Evolutionary conservation across 2,888 invertebrate species (phyloP).

Genomic region (Lobophora halterata): DNA sequence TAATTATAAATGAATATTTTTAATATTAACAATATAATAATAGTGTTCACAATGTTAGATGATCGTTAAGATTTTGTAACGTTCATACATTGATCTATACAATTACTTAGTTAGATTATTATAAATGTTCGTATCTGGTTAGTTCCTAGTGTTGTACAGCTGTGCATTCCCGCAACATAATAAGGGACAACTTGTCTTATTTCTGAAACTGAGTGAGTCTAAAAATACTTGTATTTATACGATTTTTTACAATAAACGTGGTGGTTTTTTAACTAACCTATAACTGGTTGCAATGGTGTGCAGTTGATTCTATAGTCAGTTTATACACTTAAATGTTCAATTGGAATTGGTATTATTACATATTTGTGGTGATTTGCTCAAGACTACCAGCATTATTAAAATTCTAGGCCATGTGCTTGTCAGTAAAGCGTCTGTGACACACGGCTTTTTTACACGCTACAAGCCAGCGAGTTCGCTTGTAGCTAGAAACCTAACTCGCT

Average conservation of each 20-base stretch:
- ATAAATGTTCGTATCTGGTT: no score
- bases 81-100: conserved; percentile 13
- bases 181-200: no score
- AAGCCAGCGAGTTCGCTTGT: no score
- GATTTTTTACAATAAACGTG: no score
- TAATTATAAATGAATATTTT: conserved; percentile 49
- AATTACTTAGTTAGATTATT: conserved; percentile 5
- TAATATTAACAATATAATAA: conserved; percentile 58
- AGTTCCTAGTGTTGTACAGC: no score
- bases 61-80: conserved; percentile 48
- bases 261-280: no score
- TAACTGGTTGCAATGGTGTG: no score
- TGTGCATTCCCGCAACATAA: no score
- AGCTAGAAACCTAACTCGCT: no score
- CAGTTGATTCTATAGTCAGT: conserved; percentile 40
- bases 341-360: no score
- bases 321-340: conserved; percentile 15
- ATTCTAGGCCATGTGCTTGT: background rate
- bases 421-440: background rate
- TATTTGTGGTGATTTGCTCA: conserved; percentile 35
- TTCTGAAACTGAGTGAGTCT: no score
- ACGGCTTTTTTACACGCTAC: no score
- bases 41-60: conserved; percentile 55
- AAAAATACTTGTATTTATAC: background rate
- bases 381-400: conserved; percentile 6